Base-by-base conservation (phyloP, 2,888 invertebrate species). In the Orchesella flavescens region DNA sequence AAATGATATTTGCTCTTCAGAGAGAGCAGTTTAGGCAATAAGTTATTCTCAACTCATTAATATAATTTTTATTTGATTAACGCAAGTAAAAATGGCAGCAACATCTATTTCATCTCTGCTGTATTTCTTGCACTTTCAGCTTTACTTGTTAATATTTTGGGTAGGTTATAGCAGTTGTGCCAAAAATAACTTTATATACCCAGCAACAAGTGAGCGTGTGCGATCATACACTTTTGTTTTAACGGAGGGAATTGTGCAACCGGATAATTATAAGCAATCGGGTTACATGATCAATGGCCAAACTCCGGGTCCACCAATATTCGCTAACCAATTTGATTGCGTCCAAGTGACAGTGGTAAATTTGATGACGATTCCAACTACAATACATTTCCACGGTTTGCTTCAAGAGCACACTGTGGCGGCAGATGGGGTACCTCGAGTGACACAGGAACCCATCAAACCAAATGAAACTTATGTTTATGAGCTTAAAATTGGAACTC, bases 321-420 rank as follows among this genome's bases (percentile, higher is more conserved):
- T 74, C 17, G 80, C 80, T 12, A 68, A 71, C 7, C 83, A 74
- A 13, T 24, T 49, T 65, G 81, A 83, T 12, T 43, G 74, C 1
- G 68, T 84, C 1, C 63, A 55, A 19, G 80, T 86, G 43, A 77
- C 69, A 12, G 84, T 83, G 23, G 44, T 77, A 0, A 86, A 86
- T 23, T 21, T 34, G 17, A 79, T 86, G 49, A 53, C 57, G 4
- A 19, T 15, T 19, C 55, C 76, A 17, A 66, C 80, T n/a, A 66
- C 86, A 2, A 63, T 87, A 19, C 87, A 87, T 71, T 84, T 85
- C 49, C 87, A 87, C 72, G 87, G 87, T n/a, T 53, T 87, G 1
- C 75, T 81, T 2, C 87, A 87, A 53, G 46, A 17, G 13, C 82
- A 85, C 9, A 79, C 84, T 9, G 57, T 86, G 0, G 80, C 44